These are phyloP conservation scores for Elaeidobius kamerunicus DNA, from an alignment of 2,888 invertebrate genomes.

Conservation along the genomic window DNA sequence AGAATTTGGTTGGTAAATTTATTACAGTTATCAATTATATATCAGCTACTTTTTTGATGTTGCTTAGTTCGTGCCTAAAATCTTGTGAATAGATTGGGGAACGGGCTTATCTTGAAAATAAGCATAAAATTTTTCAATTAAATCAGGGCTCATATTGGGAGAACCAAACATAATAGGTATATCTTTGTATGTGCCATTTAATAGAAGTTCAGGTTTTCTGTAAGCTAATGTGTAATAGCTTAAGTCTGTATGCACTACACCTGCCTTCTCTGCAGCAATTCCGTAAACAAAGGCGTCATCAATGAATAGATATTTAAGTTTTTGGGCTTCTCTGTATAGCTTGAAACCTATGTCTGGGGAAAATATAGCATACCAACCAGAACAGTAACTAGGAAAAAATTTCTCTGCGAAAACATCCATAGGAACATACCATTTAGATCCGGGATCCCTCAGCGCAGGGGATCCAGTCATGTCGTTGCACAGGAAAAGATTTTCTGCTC, in stretches of 20 bases:
- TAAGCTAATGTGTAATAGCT: conserved; percentile 12
- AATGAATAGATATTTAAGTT: conserved; percentile 66
- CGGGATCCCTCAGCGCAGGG: conserved; percentile 51
- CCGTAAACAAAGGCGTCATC: conserved; percentile 52
- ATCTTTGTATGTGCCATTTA: conserved; percentile 16
- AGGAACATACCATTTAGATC: conserved; percentile 76
- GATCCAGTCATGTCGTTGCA: conserved; percentile 53
- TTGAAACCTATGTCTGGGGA: conserved; percentile 56
- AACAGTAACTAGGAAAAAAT: conserved; percentile 73
- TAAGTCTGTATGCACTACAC: conserved; percentile 12
- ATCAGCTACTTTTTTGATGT: too few relatives aligned
- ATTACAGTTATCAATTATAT: too few relatives aligned
- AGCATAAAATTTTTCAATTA: conserved; percentile 15
- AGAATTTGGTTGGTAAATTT: too few relatives aligned
- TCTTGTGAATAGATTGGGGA: neutral
- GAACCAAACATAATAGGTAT: conserved; percentile 14
- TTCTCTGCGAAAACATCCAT: conserved; percentile 60
- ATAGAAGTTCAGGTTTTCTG: conserved; percentile 5
- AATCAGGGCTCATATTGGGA: conserved; percentile 12
- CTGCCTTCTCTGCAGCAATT: conserved; percentile 5
- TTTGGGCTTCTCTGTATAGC: conserved; percentile 53
- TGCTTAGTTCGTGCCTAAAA: too few relatives aligned
- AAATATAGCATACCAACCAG: conserved; percentile 64
- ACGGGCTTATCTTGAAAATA: conserved; percentile 16
- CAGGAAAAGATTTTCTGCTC: conserved; percentile 60